Evolutionary conservation across 2,888 invertebrate species (phyloP).

Genomic region (Dryobotodes eremita): DNA sequence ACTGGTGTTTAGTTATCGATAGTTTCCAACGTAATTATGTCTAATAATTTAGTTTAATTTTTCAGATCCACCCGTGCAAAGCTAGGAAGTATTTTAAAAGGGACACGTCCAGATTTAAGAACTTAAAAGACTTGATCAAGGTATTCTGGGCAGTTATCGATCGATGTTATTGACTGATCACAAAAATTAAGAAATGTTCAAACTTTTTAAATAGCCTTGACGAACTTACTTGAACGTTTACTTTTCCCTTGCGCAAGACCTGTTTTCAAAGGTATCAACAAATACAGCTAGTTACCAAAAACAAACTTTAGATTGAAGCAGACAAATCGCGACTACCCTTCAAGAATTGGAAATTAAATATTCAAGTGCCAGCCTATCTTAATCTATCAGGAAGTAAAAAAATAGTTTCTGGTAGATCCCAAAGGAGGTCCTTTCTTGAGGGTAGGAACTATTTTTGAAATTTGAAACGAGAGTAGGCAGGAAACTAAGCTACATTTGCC

Average conservation of each 20-base stretch:
- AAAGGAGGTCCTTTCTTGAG: conserved; percentile 14
- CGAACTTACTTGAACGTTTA: background rate
- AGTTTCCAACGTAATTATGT: background rate
- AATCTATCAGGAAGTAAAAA: conserved; percentile 42
- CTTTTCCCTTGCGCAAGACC: background rate
- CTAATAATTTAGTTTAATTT: background rate
- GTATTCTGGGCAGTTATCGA: background rate
- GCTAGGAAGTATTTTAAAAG: background rate
- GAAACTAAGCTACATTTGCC: background rate
- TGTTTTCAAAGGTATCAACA: background rate
- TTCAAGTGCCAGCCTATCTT: conserved; percentile 25
- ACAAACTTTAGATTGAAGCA: background rate
- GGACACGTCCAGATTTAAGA: no score
- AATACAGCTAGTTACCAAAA: background rate
- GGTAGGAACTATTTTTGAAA: conserved; percentile 17
- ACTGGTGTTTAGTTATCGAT: background rate
- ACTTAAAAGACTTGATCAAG: no score
- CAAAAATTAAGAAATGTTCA: background rate
- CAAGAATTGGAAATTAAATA: conserved; percentile 55
- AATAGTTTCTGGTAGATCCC: conserved; percentile 53
- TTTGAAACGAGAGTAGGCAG: background rate
- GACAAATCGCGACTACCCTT: conserved; percentile 32
- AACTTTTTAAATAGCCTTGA: no score
- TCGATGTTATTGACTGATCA: background rate
- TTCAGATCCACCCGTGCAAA: background rate